Evolutionary conservation across 2,888 invertebrate species (phyloP).

Genomic region (Heliconius aoede): DNA sequence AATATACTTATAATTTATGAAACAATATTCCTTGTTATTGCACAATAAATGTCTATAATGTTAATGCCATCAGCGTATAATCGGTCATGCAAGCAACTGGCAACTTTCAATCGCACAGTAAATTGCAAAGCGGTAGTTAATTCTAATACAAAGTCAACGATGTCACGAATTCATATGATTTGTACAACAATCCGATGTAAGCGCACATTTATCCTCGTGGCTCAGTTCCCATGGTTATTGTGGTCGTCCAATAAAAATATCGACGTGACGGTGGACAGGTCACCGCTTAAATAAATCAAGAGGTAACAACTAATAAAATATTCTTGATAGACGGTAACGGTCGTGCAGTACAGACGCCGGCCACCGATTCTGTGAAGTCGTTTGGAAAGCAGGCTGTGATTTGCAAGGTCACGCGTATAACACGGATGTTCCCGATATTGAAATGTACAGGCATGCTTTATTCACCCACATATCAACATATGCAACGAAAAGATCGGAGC

Average conservation of each 20-base stretch:
- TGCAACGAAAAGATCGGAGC: constrained; percentile 78
- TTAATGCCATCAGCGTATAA: constrained; percentile 36
- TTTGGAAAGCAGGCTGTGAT: constrained; percentile 84
- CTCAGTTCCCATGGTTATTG: constrained; percentile 53
- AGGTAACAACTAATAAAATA: constrained; percentile 71
- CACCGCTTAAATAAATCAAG: constrained; percentile 69
- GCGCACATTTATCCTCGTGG: constrained; percentile 44
- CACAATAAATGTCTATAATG: constrained; percentile 32
- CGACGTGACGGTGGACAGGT: constrained; percentile 62
- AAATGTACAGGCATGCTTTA: constrained; percentile 83
- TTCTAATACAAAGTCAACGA: constrained; percentile 37
- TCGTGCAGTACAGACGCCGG: constrained; percentile 77
- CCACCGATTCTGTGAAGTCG: constrained; percentile 79
- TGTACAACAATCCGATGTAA: constrained; percentile 42
- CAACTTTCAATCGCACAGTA: constrained; percentile 42
- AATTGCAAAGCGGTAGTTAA: constrained; percentile 42
- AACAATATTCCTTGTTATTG: not conserved
- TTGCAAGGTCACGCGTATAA: constrained; percentile 84
- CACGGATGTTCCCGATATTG: constrained; percentile 84
- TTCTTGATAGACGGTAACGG: constrained; percentile 72
- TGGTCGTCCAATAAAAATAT: constrained; percentile 60
- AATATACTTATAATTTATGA: constrained; percentile 3
- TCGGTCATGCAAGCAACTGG: constrained; percentile 37
- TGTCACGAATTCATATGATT: constrained; percentile 45
- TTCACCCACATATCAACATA: constrained; percentile 82